Evolutionary conservation across 2,113 vertebrate genomes (phyloP).

Genomic region (Pandion haliaetus): DNA sequence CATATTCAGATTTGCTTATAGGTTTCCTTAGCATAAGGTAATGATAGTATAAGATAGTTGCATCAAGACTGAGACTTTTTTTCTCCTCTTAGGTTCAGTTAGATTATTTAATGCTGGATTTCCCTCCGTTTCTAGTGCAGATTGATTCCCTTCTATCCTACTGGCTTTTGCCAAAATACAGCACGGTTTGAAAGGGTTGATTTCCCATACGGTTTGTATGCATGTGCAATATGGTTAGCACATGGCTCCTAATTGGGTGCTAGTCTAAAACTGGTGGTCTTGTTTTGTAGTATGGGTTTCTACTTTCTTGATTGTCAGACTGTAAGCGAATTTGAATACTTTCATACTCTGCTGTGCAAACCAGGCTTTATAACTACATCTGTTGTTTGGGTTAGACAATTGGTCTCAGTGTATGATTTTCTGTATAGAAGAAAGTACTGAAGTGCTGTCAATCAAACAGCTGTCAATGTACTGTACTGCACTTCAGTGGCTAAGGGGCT

Average conservation of each 20-base stretch:
- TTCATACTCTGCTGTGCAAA: neutral
- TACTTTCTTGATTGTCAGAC: neutral
- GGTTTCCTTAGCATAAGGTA: neutral
- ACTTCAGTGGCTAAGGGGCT: neutral
- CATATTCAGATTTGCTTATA: neutral
- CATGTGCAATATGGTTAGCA: neutral
- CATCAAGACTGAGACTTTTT: neutral
- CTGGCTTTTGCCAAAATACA: neutral
- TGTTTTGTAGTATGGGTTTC: neutral
- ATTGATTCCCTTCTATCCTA: neutral
- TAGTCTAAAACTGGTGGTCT: neutral
- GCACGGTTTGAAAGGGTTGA: neutral
- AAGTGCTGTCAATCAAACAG: neutral
- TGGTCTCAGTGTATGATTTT: rapidly evolving
- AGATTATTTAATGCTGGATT: neutral
- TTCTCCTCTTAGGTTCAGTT: neutral
- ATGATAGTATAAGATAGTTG: neutral
- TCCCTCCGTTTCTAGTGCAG: neutral
- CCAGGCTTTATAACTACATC: neutral
- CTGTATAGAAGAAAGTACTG: neutral
- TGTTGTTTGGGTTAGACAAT: neutral
- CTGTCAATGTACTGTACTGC: neutral
- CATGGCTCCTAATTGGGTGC: neutral
- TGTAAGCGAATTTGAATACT: neutral
- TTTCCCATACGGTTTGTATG: neutral